Conservation (phyloP, 2,113 vertebrate species). For the Apteryx owenii region DNA sequence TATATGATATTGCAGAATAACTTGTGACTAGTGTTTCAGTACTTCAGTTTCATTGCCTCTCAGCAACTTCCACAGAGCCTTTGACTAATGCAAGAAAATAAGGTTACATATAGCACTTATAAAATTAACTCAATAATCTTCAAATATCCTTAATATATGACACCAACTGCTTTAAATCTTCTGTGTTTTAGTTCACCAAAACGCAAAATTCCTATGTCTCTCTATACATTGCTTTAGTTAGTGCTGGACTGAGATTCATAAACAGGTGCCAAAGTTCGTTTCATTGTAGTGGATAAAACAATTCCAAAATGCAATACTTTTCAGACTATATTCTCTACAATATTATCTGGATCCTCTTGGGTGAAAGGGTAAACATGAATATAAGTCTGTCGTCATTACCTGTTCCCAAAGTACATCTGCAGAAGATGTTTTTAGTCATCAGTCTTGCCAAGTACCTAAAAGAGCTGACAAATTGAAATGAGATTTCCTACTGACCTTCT, state of each 20-base stretch:
- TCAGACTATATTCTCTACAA: neutral
- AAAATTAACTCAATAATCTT: neutral
- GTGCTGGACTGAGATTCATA: neutral
- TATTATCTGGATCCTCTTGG: neutral
- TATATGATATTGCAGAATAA: neutral
- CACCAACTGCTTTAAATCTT: neutral
- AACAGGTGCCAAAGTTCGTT: neutral
- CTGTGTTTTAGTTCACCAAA: neutral
- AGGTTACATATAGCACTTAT: neutral
- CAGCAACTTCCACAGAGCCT: neutral
- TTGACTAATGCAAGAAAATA: neutral
- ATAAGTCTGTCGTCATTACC: neutral
- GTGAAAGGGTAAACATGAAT: neutral
- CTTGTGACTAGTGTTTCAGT: neutral
- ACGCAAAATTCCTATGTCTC: neutral
- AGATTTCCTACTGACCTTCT: neutral
- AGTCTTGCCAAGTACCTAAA: neutral
- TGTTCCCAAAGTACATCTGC: neutral
- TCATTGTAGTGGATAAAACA: neutral
- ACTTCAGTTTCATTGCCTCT: neutral
- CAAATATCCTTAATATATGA: neutral
- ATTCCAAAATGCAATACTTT: neutral
- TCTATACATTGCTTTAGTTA: neutral
- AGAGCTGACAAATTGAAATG: constrained; percentile 18
- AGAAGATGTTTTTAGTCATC: neutral